Base-by-base conservation (phyloP, 2,113 vertebrate species). In the Paracanthobrama guichenoti region DNA sequence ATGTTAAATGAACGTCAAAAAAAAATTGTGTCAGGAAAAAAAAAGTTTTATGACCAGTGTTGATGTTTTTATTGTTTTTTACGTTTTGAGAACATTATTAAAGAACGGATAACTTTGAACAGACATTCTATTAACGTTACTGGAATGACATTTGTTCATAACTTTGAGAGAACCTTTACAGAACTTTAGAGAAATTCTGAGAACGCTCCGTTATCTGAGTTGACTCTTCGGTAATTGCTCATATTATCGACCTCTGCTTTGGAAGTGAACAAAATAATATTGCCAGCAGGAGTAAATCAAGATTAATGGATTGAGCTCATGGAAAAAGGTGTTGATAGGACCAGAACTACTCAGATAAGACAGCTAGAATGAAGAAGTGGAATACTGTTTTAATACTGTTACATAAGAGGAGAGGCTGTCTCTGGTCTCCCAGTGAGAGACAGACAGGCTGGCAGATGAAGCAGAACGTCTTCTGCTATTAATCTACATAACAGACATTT, bases 381-480 rank as follows among this genome's bases (percentile, higher is more conserved):
- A 79, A 60, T 46, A 18, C 14, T 75, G 14, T 28, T 86, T 85
- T 79, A 83, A 86, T 84, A 57, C 77, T 82, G 85, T 91, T 91
- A 77, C 81, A 4, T 83, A 88, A 88, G 84, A 78, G 77, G 78
- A 84, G 84, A 87, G 3, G 85, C 89, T 66, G 84, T 87, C 87
- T 82, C 20, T 46, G 3, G 71, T 53, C 85, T 87, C 84, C 87
- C 79, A 62, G 84, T 81, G 85, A 90, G 88, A 87, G 79, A 84
- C 81, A 88, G 83, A 81, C 85, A 75, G 84, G 84, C 69, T 81
- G 39, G 57, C 59, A 79, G 59, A 79, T 62, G 24, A 48, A 67
- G 42, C 78, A 67, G 60, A 80, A 66, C 24, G 62, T 28, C 60
- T 80, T 44, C 26, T 67, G 59, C 44, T 50, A 80, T 31, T 80